Evolutionary conservation across 1,140 invertebrate species (phyloP).

Genomic region (Rhyacophila brunnea): DNA sequence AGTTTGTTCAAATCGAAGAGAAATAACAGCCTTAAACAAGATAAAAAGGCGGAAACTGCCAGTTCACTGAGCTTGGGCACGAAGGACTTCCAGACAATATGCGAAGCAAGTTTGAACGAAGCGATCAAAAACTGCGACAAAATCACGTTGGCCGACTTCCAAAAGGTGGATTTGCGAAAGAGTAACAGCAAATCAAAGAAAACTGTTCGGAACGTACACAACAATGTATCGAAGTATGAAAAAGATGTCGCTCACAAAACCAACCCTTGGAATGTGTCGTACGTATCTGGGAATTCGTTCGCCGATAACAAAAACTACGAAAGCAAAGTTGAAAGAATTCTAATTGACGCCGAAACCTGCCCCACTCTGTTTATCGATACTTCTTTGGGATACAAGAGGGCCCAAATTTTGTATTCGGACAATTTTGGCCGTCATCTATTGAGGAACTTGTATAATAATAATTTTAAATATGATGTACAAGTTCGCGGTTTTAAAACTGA

Average conservation of each 20-base stretch:
- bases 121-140: constrained; percentile 47
- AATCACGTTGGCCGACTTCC: constrained; percentile 46
- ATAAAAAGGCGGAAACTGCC: constrained; percentile 43
- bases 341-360: constrained; percentile 2
- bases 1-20: constrained; percentile 49
- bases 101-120: constrained; percentile 46
- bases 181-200: constrained; percentile 24
- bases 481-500: constrained; percentile 75
- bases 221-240: neutral
- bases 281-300: constrained; percentile 45
- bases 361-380: constrained; percentile 21
- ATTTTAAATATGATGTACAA: constrained; percentile 55
- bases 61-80: constrained; percentile 18
- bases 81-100: constrained; percentile 38
- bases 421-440: constrained; percentile 32
- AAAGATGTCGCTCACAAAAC: constrained; percentile 4
- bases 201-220: constrained; percentile 22
- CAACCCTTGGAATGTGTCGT: constrained; percentile 42
- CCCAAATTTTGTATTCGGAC: constrained; percentile 39
- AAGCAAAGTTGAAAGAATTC: constrained; percentile 6
- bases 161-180: constrained; percentile 39
- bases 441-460: constrained; percentile 37
- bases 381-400: constrained; percentile 15
- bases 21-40: constrained; percentile 41
- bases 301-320: constrained; percentile 45